Conservation (phyloP, 2,797 vertebrate species). For the Sphenodon punctatus region DNA sequence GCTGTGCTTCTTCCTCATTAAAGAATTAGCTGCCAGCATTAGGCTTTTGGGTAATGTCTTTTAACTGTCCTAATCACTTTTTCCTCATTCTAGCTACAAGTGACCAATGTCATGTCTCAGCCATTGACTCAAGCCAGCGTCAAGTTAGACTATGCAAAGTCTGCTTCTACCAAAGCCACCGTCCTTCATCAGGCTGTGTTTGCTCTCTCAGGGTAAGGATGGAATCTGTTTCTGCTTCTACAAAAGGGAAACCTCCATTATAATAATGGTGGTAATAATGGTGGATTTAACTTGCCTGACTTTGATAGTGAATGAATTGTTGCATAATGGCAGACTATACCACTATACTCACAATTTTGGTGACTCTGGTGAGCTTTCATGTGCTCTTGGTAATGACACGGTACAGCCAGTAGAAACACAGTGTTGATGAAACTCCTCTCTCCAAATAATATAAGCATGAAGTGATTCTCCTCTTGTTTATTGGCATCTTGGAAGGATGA, state of each 20-base stretch:
- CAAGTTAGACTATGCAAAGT: slow-evolving; percentile 85
- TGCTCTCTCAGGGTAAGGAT: slow-evolving; percentile 82
- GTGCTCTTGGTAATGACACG: rapidly evolving
- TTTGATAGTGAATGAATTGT: background rate
- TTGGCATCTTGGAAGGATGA: background rate
- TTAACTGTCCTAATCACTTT: background rate
- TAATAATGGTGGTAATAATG: rapidly evolving
- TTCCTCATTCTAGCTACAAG: slow-evolving; percentile 83
- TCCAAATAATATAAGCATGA: background rate
- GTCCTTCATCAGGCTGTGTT: slow-evolving; percentile 88
- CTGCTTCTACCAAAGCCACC: slow-evolving; percentile 83
- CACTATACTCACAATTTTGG: background rate
- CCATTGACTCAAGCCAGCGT: slow-evolving; percentile 87
- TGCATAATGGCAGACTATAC: background rate
- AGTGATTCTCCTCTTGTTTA: rapidly evolving
- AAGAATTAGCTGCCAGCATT: background rate
- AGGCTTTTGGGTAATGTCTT: background rate
- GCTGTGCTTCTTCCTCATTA: background rate
- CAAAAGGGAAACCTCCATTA: background rate
- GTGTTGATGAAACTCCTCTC: background rate
- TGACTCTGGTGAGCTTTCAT: background rate
- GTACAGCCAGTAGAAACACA: too few species aligned
- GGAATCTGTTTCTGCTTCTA: background rate
- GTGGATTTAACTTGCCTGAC: too few species aligned
- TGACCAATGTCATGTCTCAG: slow-evolving; percentile 91